Evolutionary conservation across 2,888 invertebrate species (phyloP), one percentile per base, ranked within the genome.

Genomic region (Odontothrips loti): DNA sequence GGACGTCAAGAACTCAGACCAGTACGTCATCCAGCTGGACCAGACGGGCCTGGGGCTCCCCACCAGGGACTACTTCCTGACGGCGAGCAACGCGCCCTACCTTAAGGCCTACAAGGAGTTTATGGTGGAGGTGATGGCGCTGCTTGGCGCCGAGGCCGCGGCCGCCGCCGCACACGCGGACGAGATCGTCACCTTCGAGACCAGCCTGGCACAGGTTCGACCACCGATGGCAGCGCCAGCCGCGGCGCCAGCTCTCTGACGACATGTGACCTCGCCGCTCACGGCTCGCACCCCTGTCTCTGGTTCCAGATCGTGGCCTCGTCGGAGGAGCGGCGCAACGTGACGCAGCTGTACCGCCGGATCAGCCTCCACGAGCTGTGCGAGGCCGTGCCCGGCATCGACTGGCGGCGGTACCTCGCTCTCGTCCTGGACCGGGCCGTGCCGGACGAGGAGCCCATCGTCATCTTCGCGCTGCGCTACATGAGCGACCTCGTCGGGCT

Each of bases 1-100:
- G 0, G 97, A 98, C 86, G 96, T 97, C 82, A 96, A 96, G 86
- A 95, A 97, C 87, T 96, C 97, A 10, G 93, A 95, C 85, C 92
- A 94, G 85, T 95, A 96, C 87, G 92, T 97, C 11, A 94, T 98
- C 81, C 92, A 93, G 88, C 92, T 98, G 85, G 97, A 98, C 88
- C 97, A 97, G 88, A 95, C 96, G 0, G 93, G 92, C 80, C 88
- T 96, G 84, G 94, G 93, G 86, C 87, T 98, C 91, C 89, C 91
- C 90, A 85, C 88, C 84, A 88, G 88, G 82, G 90, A 91, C 82
- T 91, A 90, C 83, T 90, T 90, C 85, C 86, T 90, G 12, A 93
- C 92, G 86, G 90, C 90, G 85, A 89, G 88, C 80, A 94, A 93
- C 85, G 89, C 88, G 85, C 90, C 90, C 80, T 95, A 93, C 85